A percentile compares a stretch with the other conserved stretches of the same genome.
Conservation (phyloP, 2,888 invertebrate species). For the Drosophila greeni region DNA sequence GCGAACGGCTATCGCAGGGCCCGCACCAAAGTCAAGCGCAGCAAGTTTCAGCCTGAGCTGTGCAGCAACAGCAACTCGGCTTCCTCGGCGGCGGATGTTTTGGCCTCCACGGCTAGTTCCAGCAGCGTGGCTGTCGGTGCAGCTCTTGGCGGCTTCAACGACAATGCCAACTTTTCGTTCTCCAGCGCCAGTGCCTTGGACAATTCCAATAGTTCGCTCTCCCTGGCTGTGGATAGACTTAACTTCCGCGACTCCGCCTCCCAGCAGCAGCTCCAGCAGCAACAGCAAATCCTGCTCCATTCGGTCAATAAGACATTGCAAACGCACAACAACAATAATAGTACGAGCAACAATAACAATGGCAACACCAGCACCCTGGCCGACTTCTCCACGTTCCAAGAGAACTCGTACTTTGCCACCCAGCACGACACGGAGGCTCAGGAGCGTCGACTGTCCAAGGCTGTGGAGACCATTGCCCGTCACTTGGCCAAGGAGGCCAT, state of each 20-base stretch:
- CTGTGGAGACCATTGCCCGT: slow-evolving; percentile 75
- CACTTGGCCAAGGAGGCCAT: slow-evolving; percentile 79
- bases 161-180: slow-evolving; percentile 76
- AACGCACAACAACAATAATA: slow-evolving; percentile 52
- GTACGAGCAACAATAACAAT: slow-evolving; percentile 42
- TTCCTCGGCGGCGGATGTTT: slow-evolving; percentile 65
- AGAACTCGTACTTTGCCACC: slow-evolving; percentile 78
- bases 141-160: slow-evolving; percentile 62
- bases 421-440: slow-evolving; percentile 78
- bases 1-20: slow-evolving; percentile 46
- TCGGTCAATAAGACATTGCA: slow-evolving; percentile 46
- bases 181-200: slow-evolving; percentile 75
- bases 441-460: slow-evolving; percentile 76
- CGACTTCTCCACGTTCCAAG: slow-evolving; percentile 78
- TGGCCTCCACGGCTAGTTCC: slow-evolving; percentile 33
- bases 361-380: slow-evolving; percentile 56
- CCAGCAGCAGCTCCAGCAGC: slow-evolving; percentile 38
- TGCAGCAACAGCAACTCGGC: slow-evolving; percentile 76
- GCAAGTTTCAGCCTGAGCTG: slow-evolving; percentile 60
- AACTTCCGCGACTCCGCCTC: slow-evolving; percentile 72
- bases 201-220: slow-evolving; percentile 76
- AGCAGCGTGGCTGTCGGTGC: slow-evolving; percentile 21
- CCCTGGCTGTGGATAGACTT: slow-evolving; percentile 73
- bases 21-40: slow-evolving; percentile 69
- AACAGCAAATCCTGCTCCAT: slow-evolving; percentile 20